Evolutionary conservation across 2,113 vertebrate genomes (phyloP).

Genomic region (Caracal caracal): DNA sequence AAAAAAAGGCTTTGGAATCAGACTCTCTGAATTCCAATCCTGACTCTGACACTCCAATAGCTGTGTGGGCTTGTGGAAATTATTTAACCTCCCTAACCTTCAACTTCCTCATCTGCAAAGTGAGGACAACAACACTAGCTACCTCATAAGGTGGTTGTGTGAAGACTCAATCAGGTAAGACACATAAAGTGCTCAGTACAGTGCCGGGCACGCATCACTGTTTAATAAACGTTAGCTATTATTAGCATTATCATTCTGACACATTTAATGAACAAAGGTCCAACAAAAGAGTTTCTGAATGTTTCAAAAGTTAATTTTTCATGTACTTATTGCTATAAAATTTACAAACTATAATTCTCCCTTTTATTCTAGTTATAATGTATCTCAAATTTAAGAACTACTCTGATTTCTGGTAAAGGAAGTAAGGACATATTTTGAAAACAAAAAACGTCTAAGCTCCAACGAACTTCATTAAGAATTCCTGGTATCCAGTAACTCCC

Average conservation of each 20-base stretch:
- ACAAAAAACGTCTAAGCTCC: neutral
- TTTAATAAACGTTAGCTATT: neutral
- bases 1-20: slow-evolving; percentile 10
- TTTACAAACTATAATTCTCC: neutral
- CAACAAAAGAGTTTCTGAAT: neutral
- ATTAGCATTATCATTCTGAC: slow-evolving; percentile 9
- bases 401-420: slow-evolving; percentile 2
- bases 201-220: neutral
- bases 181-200: neutral
- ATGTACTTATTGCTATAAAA: slow-evolving; percentile 6
- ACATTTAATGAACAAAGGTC: neutral
- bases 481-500: neutral
- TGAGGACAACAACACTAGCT: neutral
- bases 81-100: neutral
- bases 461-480: neutral
- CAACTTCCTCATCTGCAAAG: neutral
- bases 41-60: neutral
- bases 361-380: neutral
- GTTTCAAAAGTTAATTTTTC: neutral
- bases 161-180: neutral
- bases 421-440: slow-evolving; percentile 25
- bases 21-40: neutral
- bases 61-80: neutral
- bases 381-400: slow-evolving; percentile 42
- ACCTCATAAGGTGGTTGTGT: neutral